Percentiles rank a stretch among this genome's conserved stretches.
phyloP scores from a whole-genome alignment of 2,113 vertebrate species.

The Rattus norvegicus region GRCr8 NC_086021.1:146505001-146505500 shows the following conservation, averaged over 20 bases:
- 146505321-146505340: neutral
- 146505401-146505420: neutral
- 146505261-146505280: neutral
- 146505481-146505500: neutral
- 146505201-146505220: neutral
- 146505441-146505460: conserved; percentile 23
- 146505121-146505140: neutral
- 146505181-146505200: neutral
- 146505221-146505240: neutral
- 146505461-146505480: neutral
- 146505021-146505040: neutral
- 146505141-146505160: neutral
- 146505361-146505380: neutral
- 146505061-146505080: too few relatives aligned
- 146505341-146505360: neutral
- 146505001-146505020: neutral
- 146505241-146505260: neutral
- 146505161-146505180: neutral
- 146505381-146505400: neutral
- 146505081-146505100: neutral
- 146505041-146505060: too few relatives aligned
- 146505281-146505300: neutral
- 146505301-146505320: neutral
- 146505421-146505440: neutral
- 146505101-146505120: neutral